A percentile compares a stretch with the other conserved stretches of the same genome.
Conservation (phyloP, 1,140 invertebrate species). For the Eriocheir sinensis region DNA sequence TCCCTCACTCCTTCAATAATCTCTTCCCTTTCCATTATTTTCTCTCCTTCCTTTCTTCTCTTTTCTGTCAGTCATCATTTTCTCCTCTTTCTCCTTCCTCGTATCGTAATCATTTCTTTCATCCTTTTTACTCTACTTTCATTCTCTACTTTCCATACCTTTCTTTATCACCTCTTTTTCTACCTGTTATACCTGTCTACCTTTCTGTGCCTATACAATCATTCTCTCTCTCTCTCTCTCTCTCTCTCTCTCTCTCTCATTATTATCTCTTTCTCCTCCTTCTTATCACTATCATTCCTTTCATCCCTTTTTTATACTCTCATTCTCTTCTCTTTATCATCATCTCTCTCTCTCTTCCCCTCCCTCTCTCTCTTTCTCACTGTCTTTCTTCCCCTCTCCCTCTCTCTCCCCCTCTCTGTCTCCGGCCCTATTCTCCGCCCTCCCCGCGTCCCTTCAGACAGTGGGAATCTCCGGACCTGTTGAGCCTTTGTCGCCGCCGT, state of each 20-base stretch:
- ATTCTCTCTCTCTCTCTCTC: constrained; percentile 41
- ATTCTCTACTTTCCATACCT: too few relatives aligned
- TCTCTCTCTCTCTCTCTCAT: not conserved
- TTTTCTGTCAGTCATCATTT: not conserved
- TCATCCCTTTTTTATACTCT: constrained; percentile 31
- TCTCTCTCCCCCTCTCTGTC: not conserved
- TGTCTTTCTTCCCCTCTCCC: not conserved
- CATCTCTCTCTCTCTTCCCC: not conserved
- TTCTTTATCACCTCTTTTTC: too few relatives aligned
- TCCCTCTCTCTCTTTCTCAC: not conserved
- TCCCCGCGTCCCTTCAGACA: constrained; percentile 36
- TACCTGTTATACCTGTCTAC: too few relatives aligned
- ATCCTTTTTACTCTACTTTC: too few relatives aligned
- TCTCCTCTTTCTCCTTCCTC: not conserved
- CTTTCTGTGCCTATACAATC: too few relatives aligned
- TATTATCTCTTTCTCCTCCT: not conserved
- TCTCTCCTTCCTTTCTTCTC: not conserved
- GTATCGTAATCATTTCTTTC: too few relatives aligned
- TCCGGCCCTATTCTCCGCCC: not conserved
- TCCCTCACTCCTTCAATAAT: not conserved
- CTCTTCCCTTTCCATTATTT: not conserved
- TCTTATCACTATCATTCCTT: not conserved
- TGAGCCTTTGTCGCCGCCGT: constrained; percentile 58
- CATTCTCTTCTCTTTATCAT: too few relatives aligned
- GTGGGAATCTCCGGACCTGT: constrained; percentile 56